Evolutionary conservation across 2,113 vertebrate species (phyloP), one percentile per base, ranked within the genome.

Genomic region (Melanerpes aurifrons): DNA sequence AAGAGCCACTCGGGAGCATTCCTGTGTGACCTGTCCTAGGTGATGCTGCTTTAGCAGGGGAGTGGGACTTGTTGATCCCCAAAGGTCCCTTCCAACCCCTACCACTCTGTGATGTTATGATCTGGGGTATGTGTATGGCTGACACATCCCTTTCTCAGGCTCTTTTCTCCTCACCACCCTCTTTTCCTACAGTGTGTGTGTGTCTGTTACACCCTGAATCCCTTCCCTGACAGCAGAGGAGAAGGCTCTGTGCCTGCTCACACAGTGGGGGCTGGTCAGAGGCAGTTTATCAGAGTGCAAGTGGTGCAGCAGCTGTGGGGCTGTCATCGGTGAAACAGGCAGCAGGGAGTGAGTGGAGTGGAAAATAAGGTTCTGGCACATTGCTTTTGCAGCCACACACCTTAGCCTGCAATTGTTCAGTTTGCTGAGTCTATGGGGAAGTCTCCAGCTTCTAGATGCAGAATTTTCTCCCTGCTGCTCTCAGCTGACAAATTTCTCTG

Each of bases 291-390:
- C 70, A 78, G 59, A 15, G 35, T 32, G 19, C 22, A 56, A 62
- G n/a, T 0, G 0, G 8, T 56, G 61, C 59, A 56, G 8, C 18
- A 43, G 4, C 56, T 0, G 0, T 12, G 74, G n/a, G 37, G 14
- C 15, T 31, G 35, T 43, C 62, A 15, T 48, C 25, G 24, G 1
- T 73, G 74, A 70, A 85, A 56, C 9, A 32, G 0, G 1, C n/a
- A 26, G 50, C 17, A 20, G 54, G 67, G 54, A 45, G 25, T 18
- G 35, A 64, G 29, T 13, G 54, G 45, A 79, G 32, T 66, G 77
- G 81, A 82, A 89, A 76, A 85, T 22, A 59, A 0, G 19, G 14
- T 67, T 76, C 74, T 73, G 71, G 68, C 71, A 85, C n/a, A 15
- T 24, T 47, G 72, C 53, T 80, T 82, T 43, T 67, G 53, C 68